phyloP scores from a whole-genome alignment of 2,888 invertebrate species.

The Heliconius ethilla region DNA sequence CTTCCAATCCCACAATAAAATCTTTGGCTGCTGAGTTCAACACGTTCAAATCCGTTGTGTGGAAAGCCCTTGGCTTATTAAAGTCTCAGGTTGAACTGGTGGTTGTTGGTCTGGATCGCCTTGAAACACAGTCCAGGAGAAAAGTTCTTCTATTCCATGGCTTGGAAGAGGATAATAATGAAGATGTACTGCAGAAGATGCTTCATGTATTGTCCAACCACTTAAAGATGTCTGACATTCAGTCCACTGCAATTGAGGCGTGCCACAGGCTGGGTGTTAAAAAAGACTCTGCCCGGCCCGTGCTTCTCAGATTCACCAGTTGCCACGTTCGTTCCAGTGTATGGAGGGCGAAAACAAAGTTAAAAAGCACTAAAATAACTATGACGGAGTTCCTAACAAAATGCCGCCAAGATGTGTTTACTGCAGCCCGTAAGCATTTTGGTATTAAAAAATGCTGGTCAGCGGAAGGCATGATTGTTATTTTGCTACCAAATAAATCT shows the following conservation, averaged over 20 bases:
- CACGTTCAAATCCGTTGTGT: too few relatives aligned
- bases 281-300: constrained; percentile 2
- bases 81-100: constrained; percentile 13
- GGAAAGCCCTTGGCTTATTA: too few relatives aligned
- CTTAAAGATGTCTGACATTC: background rate
- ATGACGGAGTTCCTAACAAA: constrained; percentile 32
- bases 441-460: constrained; percentile 19
- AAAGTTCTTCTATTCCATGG: too few relatives aligned
- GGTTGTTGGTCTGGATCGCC: too few relatives aligned
- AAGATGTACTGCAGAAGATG: too few relatives aligned
- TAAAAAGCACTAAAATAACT: constrained; percentile 14
- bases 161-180: too few relatives aligned
- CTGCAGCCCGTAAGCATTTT: constrained; percentile 11
- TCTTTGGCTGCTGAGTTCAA: too few relatives aligned
- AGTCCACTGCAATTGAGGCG: background rate
- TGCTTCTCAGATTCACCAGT: constrained; percentile 14
- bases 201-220: background rate
- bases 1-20: constrained; percentile 8
- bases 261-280: constrained; percentile 15
- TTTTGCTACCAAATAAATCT: constrained; percentile 9
- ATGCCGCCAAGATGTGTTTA: constrained; percentile 2
- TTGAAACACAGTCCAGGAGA: too few relatives aligned
- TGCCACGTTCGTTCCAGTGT: background rate
- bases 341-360: constrained; percentile 7
- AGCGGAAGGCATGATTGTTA: background rate